Evolutionary conservation across 2,888 invertebrate species (phyloP).

Genomic region (Auanema freiburgensis): DNA sequence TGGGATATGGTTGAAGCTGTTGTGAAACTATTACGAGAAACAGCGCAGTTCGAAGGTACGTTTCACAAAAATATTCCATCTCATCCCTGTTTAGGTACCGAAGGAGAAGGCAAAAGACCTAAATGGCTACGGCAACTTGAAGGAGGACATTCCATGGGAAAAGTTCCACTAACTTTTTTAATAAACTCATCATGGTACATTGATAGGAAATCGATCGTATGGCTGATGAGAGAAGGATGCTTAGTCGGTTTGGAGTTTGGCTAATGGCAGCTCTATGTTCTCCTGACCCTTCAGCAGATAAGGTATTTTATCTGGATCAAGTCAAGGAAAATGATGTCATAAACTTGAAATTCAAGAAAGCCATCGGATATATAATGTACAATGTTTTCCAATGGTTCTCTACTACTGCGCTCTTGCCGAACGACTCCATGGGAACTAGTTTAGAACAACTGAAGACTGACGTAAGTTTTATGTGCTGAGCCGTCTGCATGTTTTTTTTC

Average conservation of each 20-base stretch:
- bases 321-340: conserved; percentile 6
- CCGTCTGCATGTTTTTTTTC: too few species aligned
- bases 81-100: conserved; percentile 23
- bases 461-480: too few species aligned
- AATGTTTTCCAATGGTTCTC: conserved; percentile 99
- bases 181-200: too few species aligned
- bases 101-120: conserved; percentile 60
- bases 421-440: conserved; percentile 67
- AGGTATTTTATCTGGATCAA: conserved; percentile 31
- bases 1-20: conserved; percentile 60
- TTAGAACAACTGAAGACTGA: conserved; percentile 64
- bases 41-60: conserved; percentile 65
- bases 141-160: conserved; percentile 56
- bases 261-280: conserved; percentile 84
- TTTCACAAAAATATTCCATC: not conserved
- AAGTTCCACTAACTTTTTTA: conserved; percentile 11
- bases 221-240: conserved; percentile 82
- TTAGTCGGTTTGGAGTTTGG: conserved; percentile 96
- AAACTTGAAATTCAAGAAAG: conserved; percentile 63
- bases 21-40: conserved; percentile 80
- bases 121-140: conserved; percentile 65
- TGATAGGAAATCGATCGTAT: conserved; percentile 65
- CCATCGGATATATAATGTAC: conserved; percentile 84
- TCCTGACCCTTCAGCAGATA: conserved; percentile 67
- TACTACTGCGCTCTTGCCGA: conserved; percentile 92